These are phyloP conservation scores for Cottoperca gobio DNA, from an alignment of 2,797 vertebrate species.

Conservation along the genomic window DNA sequence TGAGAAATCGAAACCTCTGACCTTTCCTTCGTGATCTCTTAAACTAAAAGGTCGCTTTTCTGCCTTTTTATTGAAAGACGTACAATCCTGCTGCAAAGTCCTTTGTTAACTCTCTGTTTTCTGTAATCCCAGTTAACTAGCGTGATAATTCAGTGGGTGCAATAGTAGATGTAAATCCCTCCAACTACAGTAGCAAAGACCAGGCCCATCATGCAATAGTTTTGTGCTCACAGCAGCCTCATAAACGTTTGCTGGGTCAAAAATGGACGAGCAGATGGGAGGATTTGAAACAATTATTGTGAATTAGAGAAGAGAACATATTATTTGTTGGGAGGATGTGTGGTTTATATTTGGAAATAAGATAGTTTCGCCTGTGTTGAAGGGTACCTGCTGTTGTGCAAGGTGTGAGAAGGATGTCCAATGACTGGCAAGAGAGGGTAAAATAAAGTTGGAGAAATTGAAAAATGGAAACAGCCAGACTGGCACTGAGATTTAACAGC, in stretches of 20 bases:
- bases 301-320: conserved; percentile 2
- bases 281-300: not conserved
- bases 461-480: conserved; percentile 41
- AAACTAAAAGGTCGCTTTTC: conserved; percentile 22
- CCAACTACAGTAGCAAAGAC: not conserved
- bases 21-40: conserved; percentile 24
- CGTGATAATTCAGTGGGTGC: not conserved
- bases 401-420: conserved; percentile 3
- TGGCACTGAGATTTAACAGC: conserved; percentile 40
- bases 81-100: not conserved
- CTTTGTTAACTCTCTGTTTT: not conserved
- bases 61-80: conserved; percentile 17
- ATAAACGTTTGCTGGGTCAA: not conserved
- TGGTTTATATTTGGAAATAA: not conserved
- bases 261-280: not conserved
- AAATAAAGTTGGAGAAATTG: conserved; percentile 53
- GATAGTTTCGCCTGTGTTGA: not conserved
- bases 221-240: not conserved
- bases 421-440: conserved; percentile 20
- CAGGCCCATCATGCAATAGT: not conserved
- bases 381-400: conserved; percentile 14
- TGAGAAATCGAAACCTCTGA: conserved; percentile 36
- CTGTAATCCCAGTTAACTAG: not conserved
- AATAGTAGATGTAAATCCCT: not conserved
- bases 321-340: not conserved